Conservation (phyloP, 2,113 vertebrate species). For the Oryzias curvinotus region DNA sequence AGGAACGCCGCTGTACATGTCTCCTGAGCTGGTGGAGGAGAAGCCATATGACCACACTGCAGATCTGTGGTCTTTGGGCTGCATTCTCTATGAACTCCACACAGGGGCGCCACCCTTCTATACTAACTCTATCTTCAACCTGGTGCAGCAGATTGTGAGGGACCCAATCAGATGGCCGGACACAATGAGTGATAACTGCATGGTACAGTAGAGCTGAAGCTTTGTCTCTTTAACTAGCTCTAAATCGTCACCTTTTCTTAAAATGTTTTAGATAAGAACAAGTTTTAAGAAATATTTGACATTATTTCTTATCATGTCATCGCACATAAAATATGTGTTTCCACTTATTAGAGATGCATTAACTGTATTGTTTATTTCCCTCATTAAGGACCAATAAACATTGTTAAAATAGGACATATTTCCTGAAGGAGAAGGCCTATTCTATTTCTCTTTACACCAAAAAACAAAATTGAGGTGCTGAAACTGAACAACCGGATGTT, state of each 20-base stretch:
- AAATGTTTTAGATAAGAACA: not conserved
- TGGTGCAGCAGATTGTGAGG: constrained; percentile 89
- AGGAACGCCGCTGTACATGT: constrained; percentile 97
- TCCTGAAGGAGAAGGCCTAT: no score
- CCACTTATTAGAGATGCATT: no score
- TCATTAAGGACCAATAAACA: no score
- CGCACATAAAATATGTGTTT: no score
- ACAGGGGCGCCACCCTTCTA: constrained; percentile 94
- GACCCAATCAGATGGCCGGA: constrained; percentile 88
- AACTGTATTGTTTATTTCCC: no score
- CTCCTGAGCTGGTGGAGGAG: constrained; percentile 93
- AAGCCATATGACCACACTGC: constrained; percentile 92
- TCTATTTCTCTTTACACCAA: no score
- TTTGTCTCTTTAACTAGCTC: not conserved
- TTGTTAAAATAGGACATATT: no score
- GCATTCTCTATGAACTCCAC: constrained; percentile 94
- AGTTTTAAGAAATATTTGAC: not conserved
- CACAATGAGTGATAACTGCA: constrained; percentile 84
- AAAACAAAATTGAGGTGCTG: no score
- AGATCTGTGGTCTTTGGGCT: constrained; percentile 95
- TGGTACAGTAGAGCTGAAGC: constrained; percentile 70
- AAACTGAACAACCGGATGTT: no score
- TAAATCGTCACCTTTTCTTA: not conserved
- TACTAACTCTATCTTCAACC: constrained; percentile 92
- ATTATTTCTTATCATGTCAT: no score